phyloP scores from a whole-genome alignment of 2,797 vertebrate genomes.

The Florisuga fusca region DNA sequence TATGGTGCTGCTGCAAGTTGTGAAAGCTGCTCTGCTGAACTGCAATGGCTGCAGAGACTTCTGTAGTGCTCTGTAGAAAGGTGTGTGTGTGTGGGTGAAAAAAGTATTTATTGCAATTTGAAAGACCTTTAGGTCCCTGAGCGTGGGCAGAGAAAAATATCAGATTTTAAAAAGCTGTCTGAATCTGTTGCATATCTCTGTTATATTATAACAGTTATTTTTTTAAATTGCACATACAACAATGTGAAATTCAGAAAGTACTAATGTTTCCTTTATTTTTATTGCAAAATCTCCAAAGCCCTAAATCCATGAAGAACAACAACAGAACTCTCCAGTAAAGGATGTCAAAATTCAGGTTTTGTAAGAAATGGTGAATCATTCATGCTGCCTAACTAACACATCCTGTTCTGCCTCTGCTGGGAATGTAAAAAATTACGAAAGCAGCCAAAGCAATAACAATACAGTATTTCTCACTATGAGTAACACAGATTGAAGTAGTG shows the following conservation, averaged over 20 bases:
- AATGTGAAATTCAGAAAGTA: not conserved
- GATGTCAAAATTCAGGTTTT: conserved; percentile 55
- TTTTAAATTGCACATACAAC: not conserved
- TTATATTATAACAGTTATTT: not conserved
- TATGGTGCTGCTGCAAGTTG: not conserved
- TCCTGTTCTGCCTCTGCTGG: conserved; percentile 26
- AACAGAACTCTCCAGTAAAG: conserved; percentile 18
- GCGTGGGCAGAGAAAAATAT: not conserved
- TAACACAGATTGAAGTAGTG: conserved; percentile 52
- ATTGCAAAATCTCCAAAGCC: not conserved
- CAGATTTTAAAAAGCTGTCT: not conserved
- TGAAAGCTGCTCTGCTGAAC: not conserved
- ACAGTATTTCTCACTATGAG: conserved; percentile 31
- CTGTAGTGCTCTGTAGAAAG: not conserved
- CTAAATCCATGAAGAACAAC: not conserved
- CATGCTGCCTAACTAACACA: conserved; percentile 29
- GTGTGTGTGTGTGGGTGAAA: not conserved
- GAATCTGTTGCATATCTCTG: not conserved
- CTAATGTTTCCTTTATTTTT: conserved; percentile 11
- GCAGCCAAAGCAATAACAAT: conserved; percentile 25
- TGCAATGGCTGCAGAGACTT: not conserved
- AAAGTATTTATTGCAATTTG: not conserved
- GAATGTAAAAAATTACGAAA: conserved; percentile 56
- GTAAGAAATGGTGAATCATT: conserved; percentile 47
- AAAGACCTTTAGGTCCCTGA: not conserved